Evolutionary conservation across 2,888 invertebrate genomes (phyloP), one percentile per base, ranked within the genome.

Genomic region (Chrysotoxum bicinctum): DNA sequence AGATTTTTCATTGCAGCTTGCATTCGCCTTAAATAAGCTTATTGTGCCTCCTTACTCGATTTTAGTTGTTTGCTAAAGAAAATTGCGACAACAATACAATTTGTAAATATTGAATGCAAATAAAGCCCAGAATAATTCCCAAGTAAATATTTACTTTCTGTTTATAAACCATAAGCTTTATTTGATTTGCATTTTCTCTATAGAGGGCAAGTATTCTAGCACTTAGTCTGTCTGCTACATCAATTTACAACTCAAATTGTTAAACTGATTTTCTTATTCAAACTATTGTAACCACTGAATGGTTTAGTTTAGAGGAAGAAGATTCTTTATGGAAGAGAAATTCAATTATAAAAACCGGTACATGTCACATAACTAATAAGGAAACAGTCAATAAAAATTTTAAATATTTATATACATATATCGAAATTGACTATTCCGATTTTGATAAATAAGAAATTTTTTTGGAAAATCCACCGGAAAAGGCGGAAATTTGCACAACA

Each of bases 51-150:
- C 16, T 16, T 12, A 16, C 54, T 10, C 1, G 30, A 16, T 32
- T 54, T 30, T 4, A 19, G 7, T 54, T 54, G 30, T 54, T 54
- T 32, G 10, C 30, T 16, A 30, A 54, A 54, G 16, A 16, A 32
- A 30, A 16, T 16, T 30, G 32, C 10, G 30, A 30, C 30, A 54
- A 54, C 54, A 30, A 54, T 10, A 54, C 54, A 54, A 30, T 32
- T 16, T 32, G 30, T 30, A 30, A 54, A 54, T 54, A 54, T 54
- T 54, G 30, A 54, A 54, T 30, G 30, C 10, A 54, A 54, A 54
- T 54, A 32, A 54, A 16, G n/a, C 0, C 14, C 9, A 52, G 26
- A 23, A 26, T 50, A 14, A 50, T n/a, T 7, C 23, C 14, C 1
- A 48, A 48, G 26, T 26, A 50, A 50, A 50, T 50, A 50, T 50